phyloP scores from a whole-genome alignment of 2,888 invertebrate species.

The Pollenia angustigena region DNA sequence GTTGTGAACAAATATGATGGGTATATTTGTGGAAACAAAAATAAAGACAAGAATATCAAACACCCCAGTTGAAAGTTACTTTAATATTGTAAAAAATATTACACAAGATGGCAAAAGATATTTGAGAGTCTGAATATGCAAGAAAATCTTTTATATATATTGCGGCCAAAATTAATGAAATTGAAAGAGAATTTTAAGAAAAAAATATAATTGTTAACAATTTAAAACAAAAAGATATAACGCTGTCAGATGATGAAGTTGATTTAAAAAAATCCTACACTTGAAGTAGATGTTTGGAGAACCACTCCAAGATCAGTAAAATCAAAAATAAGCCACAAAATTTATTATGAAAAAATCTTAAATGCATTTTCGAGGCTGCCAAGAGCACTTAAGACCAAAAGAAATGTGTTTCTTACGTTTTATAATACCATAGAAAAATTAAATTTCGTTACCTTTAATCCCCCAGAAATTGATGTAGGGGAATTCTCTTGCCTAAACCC shows the following conservation, averaged over 20 bases:
- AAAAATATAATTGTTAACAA: background rate
- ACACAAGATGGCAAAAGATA: background rate
- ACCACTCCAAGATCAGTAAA: too few relatives aligned
- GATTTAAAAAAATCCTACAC: background rate
- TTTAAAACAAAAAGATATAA: background rate
- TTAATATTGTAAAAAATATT: slow-evolving; percentile 24
- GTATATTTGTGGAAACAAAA: background rate
- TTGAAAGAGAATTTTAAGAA: background rate
- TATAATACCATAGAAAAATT: background rate
- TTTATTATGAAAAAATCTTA: too few relatives aligned
- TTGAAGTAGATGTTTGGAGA: too few relatives aligned
- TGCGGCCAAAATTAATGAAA: slow-evolving; percentile 5
- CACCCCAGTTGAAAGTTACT: slow-evolving; percentile 16
- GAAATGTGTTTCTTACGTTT: too few relatives aligned
- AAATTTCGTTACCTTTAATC: too few relatives aligned
- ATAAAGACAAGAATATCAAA: background rate
- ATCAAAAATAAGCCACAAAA: too few relatives aligned
- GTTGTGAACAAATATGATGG: slow-evolving; percentile 33
- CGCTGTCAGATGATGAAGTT: background rate
- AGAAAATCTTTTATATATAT: slow-evolving; percentile 16
- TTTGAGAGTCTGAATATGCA: background rate
- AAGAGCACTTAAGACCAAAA: too few relatives aligned
- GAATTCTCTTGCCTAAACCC: slow-evolving; percentile 15
- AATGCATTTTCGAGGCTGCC: too few relatives aligned
- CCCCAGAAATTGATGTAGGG: background rate